Base-by-base conservation (phyloP, 2,113 vertebrate genomes). In the Passer domesticus region DNA sequence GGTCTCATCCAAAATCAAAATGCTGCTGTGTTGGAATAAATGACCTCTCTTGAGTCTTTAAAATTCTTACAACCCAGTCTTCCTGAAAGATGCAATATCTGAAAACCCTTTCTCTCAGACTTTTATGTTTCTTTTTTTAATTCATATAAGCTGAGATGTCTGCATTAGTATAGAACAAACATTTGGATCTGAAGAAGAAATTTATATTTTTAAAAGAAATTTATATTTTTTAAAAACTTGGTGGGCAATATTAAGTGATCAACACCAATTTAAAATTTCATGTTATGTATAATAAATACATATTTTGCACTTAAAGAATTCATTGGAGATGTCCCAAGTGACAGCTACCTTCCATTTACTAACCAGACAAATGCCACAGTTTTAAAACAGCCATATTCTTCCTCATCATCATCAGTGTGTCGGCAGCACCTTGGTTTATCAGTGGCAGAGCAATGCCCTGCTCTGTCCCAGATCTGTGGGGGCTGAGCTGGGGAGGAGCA, bases 381-480 rank as follows among this genome's bases (percentile, higher is more conserved):
- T 87, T 87, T 64, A 82, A 84, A 68, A 30, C 14, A 77, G 24
- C 50, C 13, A 8, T 47, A 39, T 39, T 86, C 28, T 66, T 80
- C 80, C 24, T 83, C 28, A 68, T 15, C 31, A 83, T 16, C 27
- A 56, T 64, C 31, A 41, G 9, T 3, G 1, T 69, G 67, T 68
- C 83, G 70, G 50, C n/a, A 46, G 17, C 3, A 7, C 28, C 33
- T 49, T 43, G 44, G n/a, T 68, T 88, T 33, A 43, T 41, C 13
- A 56, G n/a, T 2, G 39, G 52, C 31, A 87, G 17, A 58, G 43
- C 20, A 59, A 47, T 15, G 39, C 5, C 8, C 6, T 2, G 1
- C 24, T 49, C 67, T 78, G 18, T 23, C 30, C 15, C 11, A 39
- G 9, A 28, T 11, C 20, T 25, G 8, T 0, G 0, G 4, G 47